A percentile compares a stretch with the other conserved stretches of the same genome.
These are phyloP conservation scores for Sitta carolinensis DNA, from an alignment of 2,797 vertebrate genomes.

Conservation along the genomic window DNA sequence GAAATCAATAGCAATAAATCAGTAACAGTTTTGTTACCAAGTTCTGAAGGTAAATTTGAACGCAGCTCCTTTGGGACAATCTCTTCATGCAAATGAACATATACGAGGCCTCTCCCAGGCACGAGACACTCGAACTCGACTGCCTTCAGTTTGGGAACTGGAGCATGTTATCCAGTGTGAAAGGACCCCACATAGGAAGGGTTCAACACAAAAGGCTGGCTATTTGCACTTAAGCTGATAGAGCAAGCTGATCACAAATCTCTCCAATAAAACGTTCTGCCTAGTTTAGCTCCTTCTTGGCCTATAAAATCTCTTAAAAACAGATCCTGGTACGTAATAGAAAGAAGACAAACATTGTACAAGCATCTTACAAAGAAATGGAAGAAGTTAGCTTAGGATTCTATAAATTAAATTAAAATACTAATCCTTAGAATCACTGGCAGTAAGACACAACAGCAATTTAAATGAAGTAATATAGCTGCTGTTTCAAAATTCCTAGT, in stretches of 20 bases:
- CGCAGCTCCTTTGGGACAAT: neutral
- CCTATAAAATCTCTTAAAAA: neutral
- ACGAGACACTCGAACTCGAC: neutral
- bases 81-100: neutral
- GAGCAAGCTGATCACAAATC: neutral
- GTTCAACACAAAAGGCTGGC: neutral
- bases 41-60: neutral
- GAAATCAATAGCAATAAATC: neutral
- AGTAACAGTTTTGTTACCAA: neutral
- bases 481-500: neutral
- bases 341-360: neutral
- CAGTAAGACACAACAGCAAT: neutral
- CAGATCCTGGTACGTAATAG: neutral
- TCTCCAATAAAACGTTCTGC: neutral
- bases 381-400: neutral
- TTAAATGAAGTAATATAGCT: neutral
- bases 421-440: neutral
- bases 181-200: neutral
- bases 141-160: constrained; percentile 11
- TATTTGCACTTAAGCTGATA: neutral
- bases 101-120: neutral
- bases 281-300: neutral
- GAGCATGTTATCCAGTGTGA: neutral
- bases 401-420: neutral
- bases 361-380: neutral